Conservation (phyloP, 2,797 vertebrate genomes). For the Pterois miles region DNA sequence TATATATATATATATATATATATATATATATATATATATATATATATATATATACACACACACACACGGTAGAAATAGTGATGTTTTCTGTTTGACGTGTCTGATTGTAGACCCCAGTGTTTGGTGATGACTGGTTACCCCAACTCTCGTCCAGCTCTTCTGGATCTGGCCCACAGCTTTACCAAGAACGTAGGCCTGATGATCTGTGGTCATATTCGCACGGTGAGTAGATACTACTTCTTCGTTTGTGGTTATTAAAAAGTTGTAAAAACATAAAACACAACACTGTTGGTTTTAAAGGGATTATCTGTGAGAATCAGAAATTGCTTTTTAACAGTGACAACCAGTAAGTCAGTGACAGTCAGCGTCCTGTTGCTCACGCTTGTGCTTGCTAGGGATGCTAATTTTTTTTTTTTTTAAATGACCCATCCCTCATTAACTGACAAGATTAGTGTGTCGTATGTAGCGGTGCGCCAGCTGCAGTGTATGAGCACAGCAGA, state of each 20-base stretch:
- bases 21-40: not conserved
- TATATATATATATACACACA: not conserved
- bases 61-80: not conserved
- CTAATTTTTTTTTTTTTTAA: too few relatives aligned
- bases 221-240: conserved; percentile 81
- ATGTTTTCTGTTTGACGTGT: conserved; percentile 5
- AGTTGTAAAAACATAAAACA: not conserved
- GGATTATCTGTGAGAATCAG: too few relatives aligned
- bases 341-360: too few relatives aligned
- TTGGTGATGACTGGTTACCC: conserved; percentile 97
- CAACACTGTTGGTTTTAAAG: not conserved
- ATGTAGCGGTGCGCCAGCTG: too few relatives aligned
- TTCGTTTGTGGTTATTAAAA: not conserved
- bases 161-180: conserved; percentile 95
- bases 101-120: conserved; percentile 91
- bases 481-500: too few relatives aligned
- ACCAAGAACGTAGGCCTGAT: conserved; percentile 98
- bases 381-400: too few relatives aligned
- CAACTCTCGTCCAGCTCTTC: conserved; percentile 93
- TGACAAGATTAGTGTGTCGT: too few relatives aligned
- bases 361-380: too few relatives aligned
- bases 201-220: conserved; percentile 95
- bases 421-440: too few relatives aligned
- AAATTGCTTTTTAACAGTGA: too few relatives aligned
- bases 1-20: not conserved